These are phyloP conservation scores for Drosophila ambigua DNA, from an alignment of 1,140 invertebrate genomes.

Conservation along the genomic window DNA sequence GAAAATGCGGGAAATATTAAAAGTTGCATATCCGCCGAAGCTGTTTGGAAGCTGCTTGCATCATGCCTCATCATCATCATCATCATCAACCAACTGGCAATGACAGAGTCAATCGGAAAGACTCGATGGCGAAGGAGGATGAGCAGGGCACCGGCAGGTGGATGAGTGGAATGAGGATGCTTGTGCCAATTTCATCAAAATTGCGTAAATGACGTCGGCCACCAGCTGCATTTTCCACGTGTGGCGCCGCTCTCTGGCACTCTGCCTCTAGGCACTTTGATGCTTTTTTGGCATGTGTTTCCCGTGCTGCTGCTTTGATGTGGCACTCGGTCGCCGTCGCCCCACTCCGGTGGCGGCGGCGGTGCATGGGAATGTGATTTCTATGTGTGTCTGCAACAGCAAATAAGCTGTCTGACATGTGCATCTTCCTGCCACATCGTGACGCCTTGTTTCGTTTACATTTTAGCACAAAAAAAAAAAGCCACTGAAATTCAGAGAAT, in stretches of 20 bases:
- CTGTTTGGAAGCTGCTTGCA: slow-evolving; percentile 13
- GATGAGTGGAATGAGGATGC: slow-evolving; percentile 34
- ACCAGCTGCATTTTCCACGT: not conserved
- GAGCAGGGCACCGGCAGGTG: no score
- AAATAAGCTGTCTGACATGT: slow-evolving; percentile 8
- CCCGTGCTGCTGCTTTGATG: slow-evolving; percentile 61
- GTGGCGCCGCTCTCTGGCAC: not conserved
- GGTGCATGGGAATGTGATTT: slow-evolving; percentile 19
- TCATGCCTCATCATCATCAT: not conserved
- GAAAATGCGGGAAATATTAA: slow-evolving; percentile 5
- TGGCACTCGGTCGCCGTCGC: slow-evolving; percentile 22
- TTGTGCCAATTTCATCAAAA: slow-evolving; percentile 60
- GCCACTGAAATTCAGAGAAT: slow-evolving; percentile 36
- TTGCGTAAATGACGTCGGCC: slow-evolving; percentile 47
- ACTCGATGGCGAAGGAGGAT: not conserved
- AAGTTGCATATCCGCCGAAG: slow-evolving; percentile 32
- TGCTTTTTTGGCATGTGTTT: slow-evolving; percentile 46
- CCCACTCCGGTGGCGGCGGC: not conserved
- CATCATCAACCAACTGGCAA: slow-evolving; percentile 12
- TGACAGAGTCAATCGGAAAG: slow-evolving; percentile 32
- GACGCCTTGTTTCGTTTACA: not conserved
- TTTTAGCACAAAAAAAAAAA: slow-evolving; percentile 28
- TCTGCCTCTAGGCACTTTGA: slow-evolving; percentile 27
- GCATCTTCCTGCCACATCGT: not conserved
- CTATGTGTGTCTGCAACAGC: slow-evolving; percentile 17